Percentiles rank a stretch among this genome's conserved stretches.
Conservation (phyloP, 2,888 invertebrate species). For the Atherix ibis region DNA sequence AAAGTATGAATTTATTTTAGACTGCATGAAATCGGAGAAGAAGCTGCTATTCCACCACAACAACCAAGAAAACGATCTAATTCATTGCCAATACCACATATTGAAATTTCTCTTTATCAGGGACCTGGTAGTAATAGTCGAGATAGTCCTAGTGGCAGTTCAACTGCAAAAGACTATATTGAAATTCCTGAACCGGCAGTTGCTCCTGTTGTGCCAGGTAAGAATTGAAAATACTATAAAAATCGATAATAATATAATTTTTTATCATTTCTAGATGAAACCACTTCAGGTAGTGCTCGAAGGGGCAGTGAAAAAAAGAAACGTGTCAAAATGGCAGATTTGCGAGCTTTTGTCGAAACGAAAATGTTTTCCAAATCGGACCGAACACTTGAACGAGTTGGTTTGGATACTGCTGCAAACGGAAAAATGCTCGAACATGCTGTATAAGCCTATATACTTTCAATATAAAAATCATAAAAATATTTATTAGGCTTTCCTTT, state of each 20-base stretch:
- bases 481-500: not conserved
- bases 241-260: no score
- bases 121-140: constrained; percentile 42
- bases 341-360: constrained; percentile 83
- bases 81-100: constrained; percentile 85
- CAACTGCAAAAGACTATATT: constrained; percentile 50
- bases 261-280: constrained; percentile 10
- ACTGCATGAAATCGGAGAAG: constrained; percentile 74
- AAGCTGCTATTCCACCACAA: constrained; percentile 52
- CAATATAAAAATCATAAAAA: not conserved
- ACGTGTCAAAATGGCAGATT: constrained; percentile 80
- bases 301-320: constrained; percentile 73
- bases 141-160: constrained; percentile 30
- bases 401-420: constrained; percentile 36
- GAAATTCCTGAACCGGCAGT: constrained; percentile 59
- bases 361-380: constrained; percentile 82
- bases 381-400: constrained; percentile 78
- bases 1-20: constrained; percentile 31
- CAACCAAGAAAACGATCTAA: constrained; percentile 77
- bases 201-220: constrained; percentile 26
- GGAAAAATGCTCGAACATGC: constrained; percentile 40
- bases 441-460: no score
- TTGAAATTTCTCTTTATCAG: constrained; percentile 74
- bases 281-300: constrained; percentile 29
- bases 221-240: constrained; percentile 6